A percentile compares a stretch with the other conserved stretches of the same genome.
phyloP scores from a whole-genome alignment of 2,888 invertebrate genomes.

The Synanthedon andrenaeformis region DNA sequence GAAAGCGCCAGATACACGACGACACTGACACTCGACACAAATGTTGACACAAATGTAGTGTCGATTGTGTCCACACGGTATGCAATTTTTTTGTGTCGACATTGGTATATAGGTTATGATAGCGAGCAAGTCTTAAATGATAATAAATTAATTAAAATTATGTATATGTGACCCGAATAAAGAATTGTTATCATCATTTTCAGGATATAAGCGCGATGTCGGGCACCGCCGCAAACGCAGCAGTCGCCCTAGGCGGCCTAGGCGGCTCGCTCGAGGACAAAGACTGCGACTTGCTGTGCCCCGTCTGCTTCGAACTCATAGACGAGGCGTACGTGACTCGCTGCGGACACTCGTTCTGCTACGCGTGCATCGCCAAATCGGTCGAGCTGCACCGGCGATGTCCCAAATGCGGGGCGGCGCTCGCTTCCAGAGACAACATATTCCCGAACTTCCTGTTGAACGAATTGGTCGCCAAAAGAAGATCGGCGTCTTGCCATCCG shows the following conservation, averaged over 20 bases:
- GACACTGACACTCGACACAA: too few relatives aligned
- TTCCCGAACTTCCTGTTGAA: slow-evolving; percentile 90
- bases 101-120: too few relatives aligned
- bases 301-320: slow-evolving; percentile 90
- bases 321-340: slow-evolving; percentile 91
- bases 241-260: slow-evolving; percentile 70
- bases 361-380: slow-evolving; percentile 87
- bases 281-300: slow-evolving; percentile 76
- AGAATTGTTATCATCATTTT: background rate
- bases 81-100: too few relatives aligned
- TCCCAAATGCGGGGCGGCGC: slow-evolving; percentile 83
- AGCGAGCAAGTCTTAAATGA: too few relatives aligned
- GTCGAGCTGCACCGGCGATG: slow-evolving; percentile 86
- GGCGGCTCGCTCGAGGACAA: slow-evolving; percentile 76
- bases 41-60: too few relatives aligned
- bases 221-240: slow-evolving; percentile 46
- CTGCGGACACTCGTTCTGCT: slow-evolving; percentile 94
- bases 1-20: too few relatives aligned
- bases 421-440: slow-evolving; percentile 78
- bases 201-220: slow-evolving; percentile 26
- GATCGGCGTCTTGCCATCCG: slow-evolving; percentile 2
- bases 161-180: too few relatives aligned
- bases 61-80: too few relatives aligned
- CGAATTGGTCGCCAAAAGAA: slow-evolving; percentile 63
- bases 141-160: too few relatives aligned